phyloP scores from a whole-genome alignment of 2,113 vertebrate species.

The Drymodes brunneopygia region DNA sequence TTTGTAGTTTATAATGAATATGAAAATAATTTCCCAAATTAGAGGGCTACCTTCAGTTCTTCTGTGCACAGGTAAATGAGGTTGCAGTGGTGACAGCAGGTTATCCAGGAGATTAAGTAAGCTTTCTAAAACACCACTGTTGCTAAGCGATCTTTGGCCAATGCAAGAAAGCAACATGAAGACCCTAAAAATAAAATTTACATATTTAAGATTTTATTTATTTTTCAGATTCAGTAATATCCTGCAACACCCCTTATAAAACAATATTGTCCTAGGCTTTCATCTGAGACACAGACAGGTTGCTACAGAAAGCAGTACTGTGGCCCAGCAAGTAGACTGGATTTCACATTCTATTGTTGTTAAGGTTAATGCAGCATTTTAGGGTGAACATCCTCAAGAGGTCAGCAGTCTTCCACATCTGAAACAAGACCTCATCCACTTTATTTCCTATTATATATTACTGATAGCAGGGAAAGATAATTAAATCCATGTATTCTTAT shows the following conservation, averaged over 20 bases:
- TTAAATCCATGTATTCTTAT: not conserved
- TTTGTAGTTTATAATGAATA: not conserved
- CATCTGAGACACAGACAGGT: not conserved
- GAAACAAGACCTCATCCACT: not conserved
- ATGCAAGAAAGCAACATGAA: slow-evolving; percentile 99
- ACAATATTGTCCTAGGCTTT: not conserved
- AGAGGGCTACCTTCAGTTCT: slow-evolving; percentile 85
- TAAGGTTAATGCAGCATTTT: not conserved
- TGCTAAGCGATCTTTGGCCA: slow-evolving; percentile 96
- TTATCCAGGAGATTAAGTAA: slow-evolving; percentile 95
- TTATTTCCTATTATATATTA: not conserved
- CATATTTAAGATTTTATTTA: not conserved
- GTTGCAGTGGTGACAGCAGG: slow-evolving; percentile 91
- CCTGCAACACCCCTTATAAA: not conserved
- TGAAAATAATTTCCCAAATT: not conserved
- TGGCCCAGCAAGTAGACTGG: not conserved
- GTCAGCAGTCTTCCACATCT: not conserved
- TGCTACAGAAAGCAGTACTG: not conserved
- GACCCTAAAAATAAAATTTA: slow-evolving; percentile 78
- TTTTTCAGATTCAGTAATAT: not conserved
- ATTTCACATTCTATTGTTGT: not conserved
- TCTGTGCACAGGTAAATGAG: slow-evolving; percentile 78
- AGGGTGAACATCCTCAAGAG: not conserved
- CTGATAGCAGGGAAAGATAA: not conserved
- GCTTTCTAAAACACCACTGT: slow-evolving; percentile 96